Base-by-base conservation (phyloP, 2,113 vertebrate species). In the Diphyllodes magnificus region DNA sequence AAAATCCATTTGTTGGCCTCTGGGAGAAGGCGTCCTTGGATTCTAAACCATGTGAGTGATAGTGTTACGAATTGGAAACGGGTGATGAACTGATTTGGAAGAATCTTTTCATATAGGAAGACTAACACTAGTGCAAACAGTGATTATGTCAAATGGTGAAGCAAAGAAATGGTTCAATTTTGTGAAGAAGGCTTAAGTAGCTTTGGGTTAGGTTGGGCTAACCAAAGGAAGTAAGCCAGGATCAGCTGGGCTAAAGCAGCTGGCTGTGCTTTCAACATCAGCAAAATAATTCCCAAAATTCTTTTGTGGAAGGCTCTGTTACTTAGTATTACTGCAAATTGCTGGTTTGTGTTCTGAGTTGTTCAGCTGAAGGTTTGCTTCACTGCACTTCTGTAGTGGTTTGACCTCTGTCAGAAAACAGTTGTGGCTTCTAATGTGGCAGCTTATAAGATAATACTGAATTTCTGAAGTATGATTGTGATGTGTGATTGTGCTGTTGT, bases 401-500 rank as follows among this genome's bases (percentile, higher is more conserved):
- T 92, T 93, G 83, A 75, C 65, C 83, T 82, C 72, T 92, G 80
- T 86, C 86, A 84, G 53, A 84, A 78, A 88, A 59, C 83, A 88
- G 64, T 77, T 63, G 65, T 63, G 77, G 31, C 37, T 83, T 89
- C 61, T 78, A 90, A 73, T 81, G 31, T 75, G 83, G 54, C 72
- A 90, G 64, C 12, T 92, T 35, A 15, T 35, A 33, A 76, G 57
- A 69, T 37, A 47, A 73, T 72, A 60, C 17, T 7, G 10, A 45
- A 65, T 68, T 95, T 68, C 61, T 68, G 8, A 88, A 70, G 44
- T 28, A 23, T 50, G 35, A 51, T 59, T 63, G 16, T 53, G 47
- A 42, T 75, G 66, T 75, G 61, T 71, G 86, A 60, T 31, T 44
- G 70, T 73, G 23, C 19, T 84, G 27, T 37, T 88, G 42, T 68